Conservation (phyloP, 2,113 vertebrate species). For the Leptocoma aspasia region DNA sequence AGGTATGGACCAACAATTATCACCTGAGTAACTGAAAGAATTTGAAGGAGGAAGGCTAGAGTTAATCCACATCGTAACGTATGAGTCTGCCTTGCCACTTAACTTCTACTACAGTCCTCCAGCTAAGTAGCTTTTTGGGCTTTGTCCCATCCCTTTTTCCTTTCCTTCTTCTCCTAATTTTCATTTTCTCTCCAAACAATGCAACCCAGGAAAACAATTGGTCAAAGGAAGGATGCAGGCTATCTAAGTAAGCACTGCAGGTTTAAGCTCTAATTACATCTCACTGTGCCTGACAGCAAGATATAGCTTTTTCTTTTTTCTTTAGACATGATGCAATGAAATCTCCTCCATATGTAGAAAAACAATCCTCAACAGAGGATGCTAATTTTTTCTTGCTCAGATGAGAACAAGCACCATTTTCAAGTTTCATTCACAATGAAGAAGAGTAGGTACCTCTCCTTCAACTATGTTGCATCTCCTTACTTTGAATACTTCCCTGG, state of each 20-base stretch:
- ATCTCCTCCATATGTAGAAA: neutral
- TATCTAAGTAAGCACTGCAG: neutral
- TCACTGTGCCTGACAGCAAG: neutral
- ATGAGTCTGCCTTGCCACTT: neutral
- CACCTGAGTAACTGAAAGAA: conserved; percentile 79
- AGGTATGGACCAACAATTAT: conserved; percentile 80
- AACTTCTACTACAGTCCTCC: neutral
- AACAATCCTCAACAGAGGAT: neutral
- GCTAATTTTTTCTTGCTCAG: neutral
- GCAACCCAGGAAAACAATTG: neutral
- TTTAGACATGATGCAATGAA: neutral
- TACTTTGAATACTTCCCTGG: neutral
- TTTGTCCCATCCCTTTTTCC: neutral
- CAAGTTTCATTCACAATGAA: neutral
- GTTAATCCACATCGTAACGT: neutral
- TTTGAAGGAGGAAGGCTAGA: conserved; percentile 58
- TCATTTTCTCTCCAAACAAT: neutral
- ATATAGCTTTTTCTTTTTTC: neutral
- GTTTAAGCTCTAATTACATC: neutral
- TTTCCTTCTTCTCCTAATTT: neutral
- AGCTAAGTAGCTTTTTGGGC: neutral
- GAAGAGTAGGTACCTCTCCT: neutral
- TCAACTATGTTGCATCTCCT: neutral
- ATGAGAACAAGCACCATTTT: neutral
- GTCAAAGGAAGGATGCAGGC: neutral